These are phyloP conservation scores for Aphaenogaster rudis DNA, from an alignment of 1,140 invertebrate species.

Conservation along the genomic window DNA sequence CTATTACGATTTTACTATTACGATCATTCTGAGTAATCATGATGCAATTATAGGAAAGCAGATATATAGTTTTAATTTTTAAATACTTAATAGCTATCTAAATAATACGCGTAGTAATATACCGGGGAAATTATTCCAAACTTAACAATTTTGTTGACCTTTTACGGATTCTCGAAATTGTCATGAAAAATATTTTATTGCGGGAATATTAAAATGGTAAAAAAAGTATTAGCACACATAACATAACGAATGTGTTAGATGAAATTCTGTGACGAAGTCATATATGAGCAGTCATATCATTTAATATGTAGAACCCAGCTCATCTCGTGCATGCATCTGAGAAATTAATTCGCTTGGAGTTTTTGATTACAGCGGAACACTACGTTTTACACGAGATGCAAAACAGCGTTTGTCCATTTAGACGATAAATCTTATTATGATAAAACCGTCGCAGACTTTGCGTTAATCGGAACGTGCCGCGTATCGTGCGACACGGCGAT, in stretches of 20 bases:
- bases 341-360: slow-evolving; percentile 37
- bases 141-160: neutral
- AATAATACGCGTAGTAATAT: neutral
- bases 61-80: neutral
- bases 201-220: neutral
- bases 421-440: slow-evolving; percentile 42
- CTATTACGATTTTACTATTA: neutral
- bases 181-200: neutral
- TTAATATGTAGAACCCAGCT: slow-evolving; percentile 5
- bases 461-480: slow-evolving; percentile 20
- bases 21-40: neutral
- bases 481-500: slow-evolving; percentile 40
- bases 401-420: slow-evolving; percentile 1
- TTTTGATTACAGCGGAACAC: slow-evolving; percentile 1
- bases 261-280: neutral
- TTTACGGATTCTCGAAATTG: neutral
- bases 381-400: neutral
- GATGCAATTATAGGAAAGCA: neutral
- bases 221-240: neutral
- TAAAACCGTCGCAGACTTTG: slow-evolving; percentile 30
- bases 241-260: neutral
- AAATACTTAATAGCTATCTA: neutral
- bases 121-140: neutral
- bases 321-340: neutral
- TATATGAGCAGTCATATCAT: neutral